Evolutionary conservation across 2,888 invertebrate species (phyloP).

Genomic region (Ferrisia virgata): DNA sequence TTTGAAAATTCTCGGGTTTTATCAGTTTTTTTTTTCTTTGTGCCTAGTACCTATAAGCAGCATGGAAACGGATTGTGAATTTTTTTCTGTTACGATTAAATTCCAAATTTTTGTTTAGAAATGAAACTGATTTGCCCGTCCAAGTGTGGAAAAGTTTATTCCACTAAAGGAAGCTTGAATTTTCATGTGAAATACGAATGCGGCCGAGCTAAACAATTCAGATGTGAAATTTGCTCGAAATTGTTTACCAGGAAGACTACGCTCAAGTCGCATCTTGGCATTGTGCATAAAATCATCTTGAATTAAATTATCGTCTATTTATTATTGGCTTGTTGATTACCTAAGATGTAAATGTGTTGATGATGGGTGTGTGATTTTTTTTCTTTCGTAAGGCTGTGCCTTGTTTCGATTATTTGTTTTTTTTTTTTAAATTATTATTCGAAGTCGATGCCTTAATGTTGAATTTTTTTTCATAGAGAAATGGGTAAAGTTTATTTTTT

Average conservation of each 20-base stretch:
- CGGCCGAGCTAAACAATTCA: constrained; percentile 50
- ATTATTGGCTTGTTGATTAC: background rate
- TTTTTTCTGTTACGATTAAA: background rate
- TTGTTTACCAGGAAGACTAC: constrained; percentile 25
- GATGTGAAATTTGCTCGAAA: constrained; percentile 42
- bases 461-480: no score
- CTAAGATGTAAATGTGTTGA: background rate
- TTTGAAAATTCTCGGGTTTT: background rate
- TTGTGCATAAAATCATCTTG: constrained; percentile 5
- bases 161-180: constrained; percentile 46
- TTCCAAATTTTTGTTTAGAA: background rate
- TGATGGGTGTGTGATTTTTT: background rate
- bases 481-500: no score
- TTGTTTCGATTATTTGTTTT: background rate
- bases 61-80: background rate
- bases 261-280: constrained; percentile 35
- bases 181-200: constrained; percentile 56
- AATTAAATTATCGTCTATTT: background rate
- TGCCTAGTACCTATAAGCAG: background rate
- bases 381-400: background rate
- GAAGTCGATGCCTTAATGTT: no score
- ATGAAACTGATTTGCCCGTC: constrained; percentile 41
- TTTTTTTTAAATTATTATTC: no score
- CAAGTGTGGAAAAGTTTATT: constrained; percentile 47
- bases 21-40: background rate